These are phyloP conservation scores for Silurus meridionalis DNA, from an alignment of 2,113 vertebrate species.

Conservation along the genomic window DNA sequence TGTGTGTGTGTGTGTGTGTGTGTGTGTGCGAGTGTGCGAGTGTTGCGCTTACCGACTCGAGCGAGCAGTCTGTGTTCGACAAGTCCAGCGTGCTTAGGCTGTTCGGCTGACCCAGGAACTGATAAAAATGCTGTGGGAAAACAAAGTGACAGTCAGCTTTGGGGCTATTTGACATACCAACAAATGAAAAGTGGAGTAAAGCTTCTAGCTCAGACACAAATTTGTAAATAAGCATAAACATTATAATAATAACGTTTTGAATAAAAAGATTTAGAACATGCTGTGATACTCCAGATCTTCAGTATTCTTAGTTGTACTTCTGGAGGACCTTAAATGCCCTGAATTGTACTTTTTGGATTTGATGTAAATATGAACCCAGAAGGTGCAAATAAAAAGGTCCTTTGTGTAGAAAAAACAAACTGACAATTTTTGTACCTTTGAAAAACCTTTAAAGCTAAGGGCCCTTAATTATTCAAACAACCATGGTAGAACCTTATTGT, in stretches of 20 bases:
- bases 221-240: not conserved
- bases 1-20: not conserved
- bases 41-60: constrained; percentile 78
- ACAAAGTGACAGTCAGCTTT: not conserved
- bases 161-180: not conserved
- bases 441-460: not conserved
- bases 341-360: not conserved
- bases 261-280: not conserved
- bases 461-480: not conserved
- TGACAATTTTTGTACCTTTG: too few relatives aligned
- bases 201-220: not conserved
- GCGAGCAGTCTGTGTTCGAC: constrained; percentile 83
- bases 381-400: not conserved
- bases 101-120: constrained; percentile 85
- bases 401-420: too few relatives aligned
- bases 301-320: not conserved
- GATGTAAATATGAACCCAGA: not conserved
- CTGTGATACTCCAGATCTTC: not conserved
- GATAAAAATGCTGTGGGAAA: constrained; percentile 76
- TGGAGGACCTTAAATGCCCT: not conserved
- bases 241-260: not conserved
- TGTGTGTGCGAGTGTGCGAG: too few relatives aligned
- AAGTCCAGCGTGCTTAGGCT: constrained; percentile 81
- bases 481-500: not conserved
- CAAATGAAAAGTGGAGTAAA: not conserved